phyloP scores from a whole-genome alignment of 64 coral and sea anemone species.

The Pocillopora verrucosa region DNA sequence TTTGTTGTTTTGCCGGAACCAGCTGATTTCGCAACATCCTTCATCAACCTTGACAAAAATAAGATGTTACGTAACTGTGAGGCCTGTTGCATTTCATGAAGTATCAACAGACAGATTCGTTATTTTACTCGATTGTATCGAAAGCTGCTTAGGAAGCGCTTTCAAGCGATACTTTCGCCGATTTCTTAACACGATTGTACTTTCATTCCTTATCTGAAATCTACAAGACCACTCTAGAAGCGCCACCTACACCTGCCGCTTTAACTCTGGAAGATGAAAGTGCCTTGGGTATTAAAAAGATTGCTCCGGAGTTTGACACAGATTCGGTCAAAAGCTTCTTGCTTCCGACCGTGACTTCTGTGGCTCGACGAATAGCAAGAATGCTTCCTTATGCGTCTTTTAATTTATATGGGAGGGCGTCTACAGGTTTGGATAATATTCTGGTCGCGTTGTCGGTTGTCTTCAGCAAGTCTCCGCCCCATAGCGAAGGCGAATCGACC shows the following conservation, averaged over 20 bases:
- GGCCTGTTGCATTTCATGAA: no score
- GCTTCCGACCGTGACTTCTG: slow-evolving; percentile 14
- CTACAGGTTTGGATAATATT: neutral
- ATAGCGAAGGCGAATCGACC: slow-evolving; percentile 62
- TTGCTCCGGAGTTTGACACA: neutral
- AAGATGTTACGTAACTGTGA: no score
- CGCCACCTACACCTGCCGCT: neutral
- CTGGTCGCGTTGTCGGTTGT: slow-evolving; percentile 32
- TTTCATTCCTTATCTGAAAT: no score
- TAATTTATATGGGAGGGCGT: neutral
- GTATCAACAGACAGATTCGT: neutral
- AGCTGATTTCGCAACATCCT: no score
- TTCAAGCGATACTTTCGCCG: no score
- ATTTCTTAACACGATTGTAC: no score
- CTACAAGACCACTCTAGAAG: neutral
- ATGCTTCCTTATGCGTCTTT: slow-evolving; percentile 5
- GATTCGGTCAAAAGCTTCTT: neutral
- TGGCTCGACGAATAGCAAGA: neutral
- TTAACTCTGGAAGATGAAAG: neutral
- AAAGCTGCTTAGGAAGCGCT: neutral
- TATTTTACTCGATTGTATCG: neutral
- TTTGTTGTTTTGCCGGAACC: no score
- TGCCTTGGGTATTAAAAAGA: neutral
- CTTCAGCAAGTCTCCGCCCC: slow-evolving; percentile 27
- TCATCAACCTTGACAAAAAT: no score